Percentiles rank a stretch among this genome's conserved stretches.
Evolutionary conservation across 2,113 vertebrate species (phyloP).

Genomic region (Cnemophilus loriae): DNA sequence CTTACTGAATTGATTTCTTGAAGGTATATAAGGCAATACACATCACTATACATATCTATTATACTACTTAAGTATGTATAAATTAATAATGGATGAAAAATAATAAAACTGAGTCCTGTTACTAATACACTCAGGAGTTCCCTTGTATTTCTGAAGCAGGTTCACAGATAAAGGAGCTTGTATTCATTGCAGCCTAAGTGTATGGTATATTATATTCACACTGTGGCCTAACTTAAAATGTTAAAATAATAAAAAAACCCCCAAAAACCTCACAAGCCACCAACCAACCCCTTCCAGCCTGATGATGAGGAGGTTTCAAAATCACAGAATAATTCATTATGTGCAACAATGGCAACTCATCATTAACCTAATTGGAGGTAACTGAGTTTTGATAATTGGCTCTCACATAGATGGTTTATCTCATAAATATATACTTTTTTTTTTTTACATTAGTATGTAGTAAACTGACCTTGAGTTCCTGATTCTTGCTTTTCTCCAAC

Average conservation of each 20-base stretch:
- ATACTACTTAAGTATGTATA: not conserved
- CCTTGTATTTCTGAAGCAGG: not conserved
- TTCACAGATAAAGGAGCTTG: not conserved
- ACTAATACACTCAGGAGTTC: not conserved
- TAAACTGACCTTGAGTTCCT: slow-evolving; percentile 82
- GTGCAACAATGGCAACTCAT: not conserved
- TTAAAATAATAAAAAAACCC: not conserved
- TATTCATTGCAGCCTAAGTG: not conserved
- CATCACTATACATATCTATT: not conserved
- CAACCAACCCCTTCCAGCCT: not conserved
- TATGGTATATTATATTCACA: not conserved
- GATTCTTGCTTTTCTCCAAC: slow-evolving; percentile 66
- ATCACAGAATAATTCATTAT: not conserved
- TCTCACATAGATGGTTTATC: not conserved
- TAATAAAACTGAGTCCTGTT: not conserved
- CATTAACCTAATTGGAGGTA: not conserved
- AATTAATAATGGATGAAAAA: not conserved
- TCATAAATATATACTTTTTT: not conserved
- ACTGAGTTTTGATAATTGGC: not conserved
- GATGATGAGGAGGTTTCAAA: not conserved
- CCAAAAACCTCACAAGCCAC: not conserved
- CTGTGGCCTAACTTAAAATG: not conserved
- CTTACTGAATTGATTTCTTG: not conserved
- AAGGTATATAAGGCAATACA: not conserved
- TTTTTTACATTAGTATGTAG: not conserved